These are phyloP conservation scores for Seriola rivoliana DNA, from an alignment of 2,113 vertebrate genomes.

Conservation along the genomic window DNA sequence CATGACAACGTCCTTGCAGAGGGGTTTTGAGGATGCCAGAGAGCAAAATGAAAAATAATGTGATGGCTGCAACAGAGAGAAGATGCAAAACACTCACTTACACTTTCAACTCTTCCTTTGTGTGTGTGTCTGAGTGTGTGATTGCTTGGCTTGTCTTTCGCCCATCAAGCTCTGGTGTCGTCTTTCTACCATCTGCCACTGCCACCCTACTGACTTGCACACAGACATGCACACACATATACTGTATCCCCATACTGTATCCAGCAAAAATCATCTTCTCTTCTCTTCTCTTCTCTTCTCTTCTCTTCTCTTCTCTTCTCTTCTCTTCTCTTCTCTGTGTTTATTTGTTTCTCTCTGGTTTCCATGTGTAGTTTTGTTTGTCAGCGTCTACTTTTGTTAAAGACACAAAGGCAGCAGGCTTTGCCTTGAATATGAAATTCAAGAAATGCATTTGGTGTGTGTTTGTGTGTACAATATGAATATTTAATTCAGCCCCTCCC, in stretches of 20 bases:
- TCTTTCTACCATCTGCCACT: slow-evolving; percentile 85
- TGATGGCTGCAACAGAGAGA: slow-evolving; percentile 15
- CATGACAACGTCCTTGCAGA: background rate
- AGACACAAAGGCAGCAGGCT: slow-evolving; percentile 17
- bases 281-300: background rate
- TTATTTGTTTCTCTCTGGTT: background rate
- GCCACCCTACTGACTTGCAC: slow-evolving; percentile 65
- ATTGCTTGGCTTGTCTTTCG: slow-evolving; percentile 78
- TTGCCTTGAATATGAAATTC: slow-evolving; percentile 31
- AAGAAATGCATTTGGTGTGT: slow-evolving; percentile 47
- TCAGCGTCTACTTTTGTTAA: background rate
- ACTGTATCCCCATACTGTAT: background rate
- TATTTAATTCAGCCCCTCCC: slow-evolving; percentile 77
- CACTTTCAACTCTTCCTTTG: slow-evolving; percentile 42
- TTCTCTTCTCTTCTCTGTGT: slow-evolving; percentile 1
- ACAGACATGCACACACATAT: slow-evolving; percentile 22
- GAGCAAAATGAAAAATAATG: slow-evolving; percentile 10
- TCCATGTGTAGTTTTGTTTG: background rate
- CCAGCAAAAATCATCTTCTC: background rate
- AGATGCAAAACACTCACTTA: slow-evolving; percentile 31
- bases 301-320: background rate
- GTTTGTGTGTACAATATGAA: slow-evolving; percentile 68
- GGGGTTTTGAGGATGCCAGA: background rate
- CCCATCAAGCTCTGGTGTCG: slow-evolving; percentile 81
- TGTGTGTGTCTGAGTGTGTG: slow-evolving; percentile 58